phyloP scores from a whole-genome alignment of 1,140 invertebrate species.

The Armadillidium nasatum region DNA sequence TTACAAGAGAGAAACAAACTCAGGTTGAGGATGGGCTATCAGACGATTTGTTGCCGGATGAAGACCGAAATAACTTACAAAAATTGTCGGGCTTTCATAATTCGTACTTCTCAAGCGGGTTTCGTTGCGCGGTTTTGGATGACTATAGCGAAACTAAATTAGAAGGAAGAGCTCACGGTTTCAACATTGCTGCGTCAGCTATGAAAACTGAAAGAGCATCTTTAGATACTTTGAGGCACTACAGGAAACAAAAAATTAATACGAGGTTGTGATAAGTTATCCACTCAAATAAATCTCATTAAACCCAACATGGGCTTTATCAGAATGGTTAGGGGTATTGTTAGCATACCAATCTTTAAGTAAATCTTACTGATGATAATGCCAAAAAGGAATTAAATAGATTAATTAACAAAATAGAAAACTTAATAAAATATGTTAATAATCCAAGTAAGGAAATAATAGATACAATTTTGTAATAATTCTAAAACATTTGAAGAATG shows the following conservation, averaged over 20 bases:
- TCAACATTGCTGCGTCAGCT: background rate
- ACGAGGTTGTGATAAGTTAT: too few relatives aligned
- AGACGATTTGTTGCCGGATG: background rate
- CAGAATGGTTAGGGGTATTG: background rate
- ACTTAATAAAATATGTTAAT: background rate
- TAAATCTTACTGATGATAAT: background rate
- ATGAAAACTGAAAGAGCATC: background rate
- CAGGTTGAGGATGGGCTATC: background rate
- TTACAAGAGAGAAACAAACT: background rate
- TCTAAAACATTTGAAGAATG: too few relatives aligned
- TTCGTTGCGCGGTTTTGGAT: background rate
- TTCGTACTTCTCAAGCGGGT: background rate
- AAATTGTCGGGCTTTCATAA: background rate
- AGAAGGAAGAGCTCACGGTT: background rate
- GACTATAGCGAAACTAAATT: background rate
- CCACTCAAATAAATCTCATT: too few relatives aligned
- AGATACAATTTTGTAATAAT: background rate
- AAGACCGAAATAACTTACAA: background rate
- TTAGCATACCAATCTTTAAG: background rate
- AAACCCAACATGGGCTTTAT: background rate
- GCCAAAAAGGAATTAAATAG: background rate
- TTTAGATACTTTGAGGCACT: background rate
- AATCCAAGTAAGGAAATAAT: background rate
- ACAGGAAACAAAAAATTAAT: too few relatives aligned
- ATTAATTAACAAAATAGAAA: background rate